Evolutionary conservation across 2,113 vertebrate species (phyloP).

Genomic region (Aphelocoma coerulescens): DNA sequence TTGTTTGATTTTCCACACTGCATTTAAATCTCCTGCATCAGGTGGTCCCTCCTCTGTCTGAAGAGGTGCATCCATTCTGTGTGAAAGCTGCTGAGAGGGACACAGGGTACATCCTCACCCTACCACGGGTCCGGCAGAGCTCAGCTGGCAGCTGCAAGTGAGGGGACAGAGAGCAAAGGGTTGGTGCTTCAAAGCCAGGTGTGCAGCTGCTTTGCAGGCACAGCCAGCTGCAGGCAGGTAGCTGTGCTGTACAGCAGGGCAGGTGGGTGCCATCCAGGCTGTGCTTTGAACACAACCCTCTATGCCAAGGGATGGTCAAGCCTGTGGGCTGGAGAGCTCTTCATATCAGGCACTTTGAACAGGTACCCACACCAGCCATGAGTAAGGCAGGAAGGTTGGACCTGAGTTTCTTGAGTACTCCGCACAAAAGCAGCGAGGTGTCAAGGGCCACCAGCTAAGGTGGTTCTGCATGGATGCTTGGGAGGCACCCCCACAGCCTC

Average conservation of each 20-base stretch:
- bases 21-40: not conserved
- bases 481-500: not conserved
- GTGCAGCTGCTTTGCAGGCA: not conserved
- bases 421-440: fast-evolving
- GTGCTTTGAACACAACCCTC: not conserved
- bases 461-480: not conserved
- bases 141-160: not conserved
- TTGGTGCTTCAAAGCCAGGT: not conserved
- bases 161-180: not conserved
- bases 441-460: not conserved
- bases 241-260: not conserved
- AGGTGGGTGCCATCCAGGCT: not conserved
- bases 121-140: fast-evolving
- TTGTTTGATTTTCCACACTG: not conserved
- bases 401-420: not conserved
- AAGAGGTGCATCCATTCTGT: not conserved
- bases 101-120: not conserved
- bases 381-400: not conserved
- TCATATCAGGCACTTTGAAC: not conserved
- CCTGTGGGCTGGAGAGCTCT: not conserved
- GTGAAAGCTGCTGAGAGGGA: not conserved
- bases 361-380: not conserved
- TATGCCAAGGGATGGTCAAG: fast-evolving
- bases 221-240: not conserved
- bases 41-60: not conserved